Conservation (phyloP, 2,113 vertebrate genomes). For the Dolichallabes microphthalmus region DNA sequence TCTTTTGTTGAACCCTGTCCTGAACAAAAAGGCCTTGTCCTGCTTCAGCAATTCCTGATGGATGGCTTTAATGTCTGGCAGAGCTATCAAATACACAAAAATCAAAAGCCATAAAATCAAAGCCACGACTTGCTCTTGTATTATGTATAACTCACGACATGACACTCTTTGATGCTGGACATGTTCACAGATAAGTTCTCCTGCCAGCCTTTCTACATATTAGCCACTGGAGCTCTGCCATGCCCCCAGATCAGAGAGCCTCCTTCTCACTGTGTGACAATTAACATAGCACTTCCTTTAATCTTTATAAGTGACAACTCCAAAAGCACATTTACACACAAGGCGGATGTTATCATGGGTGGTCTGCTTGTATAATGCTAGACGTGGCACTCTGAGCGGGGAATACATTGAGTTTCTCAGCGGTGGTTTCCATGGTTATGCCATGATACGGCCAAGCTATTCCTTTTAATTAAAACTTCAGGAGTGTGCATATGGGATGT, state of each 20-base stretch:
- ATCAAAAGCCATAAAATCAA: conserved; percentile 19
- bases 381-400: conserved; percentile 19
- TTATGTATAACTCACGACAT: conserved; percentile 19
- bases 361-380: conserved; percentile 43
- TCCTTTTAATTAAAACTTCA: conserved; percentile 42
- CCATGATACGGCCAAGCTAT: conserved; percentile 5
- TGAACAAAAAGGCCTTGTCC: background rate
- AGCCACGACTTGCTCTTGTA: background rate
- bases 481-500: conserved; percentile 17
- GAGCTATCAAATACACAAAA: background rate
- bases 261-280: conserved; percentile 17
- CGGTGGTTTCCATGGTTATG: conserved; percentile 19
- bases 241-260: conserved; percentile 14
- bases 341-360: conserved; percentile 42
- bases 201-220: conserved; percentile 7
- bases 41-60: conserved; percentile 19
- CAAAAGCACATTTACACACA: conserved; percentile 27
- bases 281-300: conserved; percentile 33
- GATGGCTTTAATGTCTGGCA: conserved; percentile 6
- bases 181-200: conserved; percentile 4
- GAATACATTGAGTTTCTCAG: background rate
- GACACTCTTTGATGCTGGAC: conserved; percentile 33
- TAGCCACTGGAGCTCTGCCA: background rate
- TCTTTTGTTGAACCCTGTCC: background rate
- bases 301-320: conserved; percentile 46